phyloP scores from a whole-genome alignment of 2,113 vertebrate genomes.

The Oceanodroma tethys region DNA sequence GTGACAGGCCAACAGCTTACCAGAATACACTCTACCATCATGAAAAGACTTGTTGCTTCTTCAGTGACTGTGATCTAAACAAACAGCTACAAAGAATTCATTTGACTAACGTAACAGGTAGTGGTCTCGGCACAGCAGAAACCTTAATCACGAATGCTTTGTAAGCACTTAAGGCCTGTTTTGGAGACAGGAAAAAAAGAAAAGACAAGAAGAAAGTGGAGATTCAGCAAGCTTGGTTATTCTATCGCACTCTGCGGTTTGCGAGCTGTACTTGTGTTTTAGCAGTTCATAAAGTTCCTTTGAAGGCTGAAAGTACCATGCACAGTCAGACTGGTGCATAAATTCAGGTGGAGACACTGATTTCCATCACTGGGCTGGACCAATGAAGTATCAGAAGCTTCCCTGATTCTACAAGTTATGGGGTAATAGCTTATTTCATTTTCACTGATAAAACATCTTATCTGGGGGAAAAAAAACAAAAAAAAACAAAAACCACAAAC shows the following conservation, averaged over 20 bases:
- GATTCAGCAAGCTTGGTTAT: not conserved
- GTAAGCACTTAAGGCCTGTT: not conserved
- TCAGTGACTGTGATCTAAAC: not conserved
- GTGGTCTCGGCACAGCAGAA: not conserved
- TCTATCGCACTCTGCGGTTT: not conserved
- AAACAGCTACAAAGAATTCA: not conserved
- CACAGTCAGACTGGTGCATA: not conserved
- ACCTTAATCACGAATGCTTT: not conserved
- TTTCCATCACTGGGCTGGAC: not conserved
- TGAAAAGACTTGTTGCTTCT: not conserved
- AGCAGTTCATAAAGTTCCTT: not conserved
- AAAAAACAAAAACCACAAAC: not conserved
- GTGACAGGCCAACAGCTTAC: not conserved
- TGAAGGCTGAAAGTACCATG: not conserved
- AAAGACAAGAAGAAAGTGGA: not conserved
- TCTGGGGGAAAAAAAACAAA: too few species aligned
- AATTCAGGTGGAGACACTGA: not conserved
- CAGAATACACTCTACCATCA: not conserved
- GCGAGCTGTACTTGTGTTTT: rapidly evolving
- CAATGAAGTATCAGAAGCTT: not conserved
- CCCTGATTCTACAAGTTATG: not conserved
- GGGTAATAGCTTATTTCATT: not conserved
- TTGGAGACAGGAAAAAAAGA: not conserved
- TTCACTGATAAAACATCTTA: not conserved
- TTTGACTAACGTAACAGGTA: not conserved